These are phyloP conservation scores for Drosophila flavopinicola DNA, from an alignment of 2,888 invertebrate species.

Conservation along the genomic window DNA sequence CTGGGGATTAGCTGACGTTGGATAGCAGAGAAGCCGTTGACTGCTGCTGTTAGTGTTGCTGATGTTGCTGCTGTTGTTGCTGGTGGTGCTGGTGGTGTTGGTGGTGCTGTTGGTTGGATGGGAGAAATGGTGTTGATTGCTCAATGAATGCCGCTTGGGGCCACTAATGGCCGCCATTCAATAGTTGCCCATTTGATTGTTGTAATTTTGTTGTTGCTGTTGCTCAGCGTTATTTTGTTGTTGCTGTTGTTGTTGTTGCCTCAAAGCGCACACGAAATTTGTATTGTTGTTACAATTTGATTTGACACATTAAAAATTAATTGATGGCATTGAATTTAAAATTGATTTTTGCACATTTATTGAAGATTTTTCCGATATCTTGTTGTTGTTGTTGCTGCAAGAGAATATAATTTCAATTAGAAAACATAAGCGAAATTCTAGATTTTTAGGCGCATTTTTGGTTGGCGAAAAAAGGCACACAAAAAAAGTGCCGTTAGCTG, in stretches of 20 bases:
- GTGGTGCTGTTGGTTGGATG: conserved; percentile 52
- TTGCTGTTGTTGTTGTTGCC: conserved; percentile 14
- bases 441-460: conserved; percentile 63
- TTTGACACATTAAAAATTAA: conserved; percentile 46
- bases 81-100: conserved; percentile 17
- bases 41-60: conserved; percentile 25
- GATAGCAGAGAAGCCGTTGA: conserved; percentile 34
- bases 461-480: conserved; percentile 26
- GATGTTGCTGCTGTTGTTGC: conserved; percentile 6
- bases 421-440: conserved; percentile 18
- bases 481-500: conserved; percentile 70
- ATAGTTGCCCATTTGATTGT: conserved; percentile 82
- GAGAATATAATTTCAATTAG: conserved; percentile 14
- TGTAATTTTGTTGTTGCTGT: conserved; percentile 23
- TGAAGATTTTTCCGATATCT: conserved; percentile 4
- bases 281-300: conserved; percentile 24
- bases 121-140: conserved; percentile 76
- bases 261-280: conserved; percentile 6
- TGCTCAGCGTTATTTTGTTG: conserved; percentile 22
- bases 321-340: conserved; percentile 33
- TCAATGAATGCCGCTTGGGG: conserved; percentile 89
- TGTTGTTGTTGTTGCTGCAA: conserved; percentile 34
- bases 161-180: conserved; percentile 92
- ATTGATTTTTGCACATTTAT: conserved; percentile 44
- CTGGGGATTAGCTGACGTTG: conserved; percentile 44